Percentiles rank a stretch among this genome's conserved stretches.
phyloP scores from a whole-genome alignment of 1,140 invertebrate species.

The Drosophila pallidifrons region DNA sequence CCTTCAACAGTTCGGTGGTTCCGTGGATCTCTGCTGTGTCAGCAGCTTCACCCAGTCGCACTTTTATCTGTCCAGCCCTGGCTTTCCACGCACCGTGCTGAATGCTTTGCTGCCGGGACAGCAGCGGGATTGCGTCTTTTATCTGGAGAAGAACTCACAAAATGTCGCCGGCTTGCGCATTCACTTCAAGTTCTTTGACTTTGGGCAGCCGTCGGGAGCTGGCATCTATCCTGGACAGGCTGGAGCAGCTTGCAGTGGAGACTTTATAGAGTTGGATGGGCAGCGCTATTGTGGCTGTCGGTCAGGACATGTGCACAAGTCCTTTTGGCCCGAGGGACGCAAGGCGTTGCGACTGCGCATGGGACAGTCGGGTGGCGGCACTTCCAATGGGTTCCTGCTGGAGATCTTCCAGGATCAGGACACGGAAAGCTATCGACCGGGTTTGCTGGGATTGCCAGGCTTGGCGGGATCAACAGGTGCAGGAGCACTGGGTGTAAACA shows the following conservation, averaged over 20 bases:
- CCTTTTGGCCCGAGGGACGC: constrained; percentile 66
- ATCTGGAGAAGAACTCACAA: constrained; percentile 85
- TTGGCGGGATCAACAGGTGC: not conserved
- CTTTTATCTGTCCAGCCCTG: constrained; percentile 86
- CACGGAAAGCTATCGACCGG: constrained; percentile 62
- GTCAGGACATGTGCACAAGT: constrained; percentile 85
- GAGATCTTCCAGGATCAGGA: constrained; percentile 87
- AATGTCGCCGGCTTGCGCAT: constrained; percentile 86
- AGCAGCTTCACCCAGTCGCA: constrained; percentile 84
- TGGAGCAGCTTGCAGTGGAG: constrained; percentile 84
- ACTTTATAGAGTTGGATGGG: constrained; percentile 86
- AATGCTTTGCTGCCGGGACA: constrained; percentile 67
- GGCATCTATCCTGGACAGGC: constrained; percentile 32
- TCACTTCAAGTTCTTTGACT: constrained; percentile 86
- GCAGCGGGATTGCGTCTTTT: constrained; percentile 85
- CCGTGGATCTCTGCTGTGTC: constrained; percentile 84
- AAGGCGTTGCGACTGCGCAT: constrained; percentile 84
- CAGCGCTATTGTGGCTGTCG: constrained; percentile 87
- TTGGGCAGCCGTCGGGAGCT: constrained; percentile 73
- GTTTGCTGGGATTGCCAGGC: not conserved
- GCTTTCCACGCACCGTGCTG: constrained; percentile 85
- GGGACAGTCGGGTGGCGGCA: constrained; percentile 53
- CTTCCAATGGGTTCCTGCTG: constrained; percentile 86
- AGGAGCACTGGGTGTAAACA: not conserved
- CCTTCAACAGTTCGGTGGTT: constrained; percentile 56